Percentiles rank a stretch among this genome's conserved stretches.
Conservation (phyloP, 2,113 vertebrate genomes). For the Gnathonemus longibarbis region DNA sequence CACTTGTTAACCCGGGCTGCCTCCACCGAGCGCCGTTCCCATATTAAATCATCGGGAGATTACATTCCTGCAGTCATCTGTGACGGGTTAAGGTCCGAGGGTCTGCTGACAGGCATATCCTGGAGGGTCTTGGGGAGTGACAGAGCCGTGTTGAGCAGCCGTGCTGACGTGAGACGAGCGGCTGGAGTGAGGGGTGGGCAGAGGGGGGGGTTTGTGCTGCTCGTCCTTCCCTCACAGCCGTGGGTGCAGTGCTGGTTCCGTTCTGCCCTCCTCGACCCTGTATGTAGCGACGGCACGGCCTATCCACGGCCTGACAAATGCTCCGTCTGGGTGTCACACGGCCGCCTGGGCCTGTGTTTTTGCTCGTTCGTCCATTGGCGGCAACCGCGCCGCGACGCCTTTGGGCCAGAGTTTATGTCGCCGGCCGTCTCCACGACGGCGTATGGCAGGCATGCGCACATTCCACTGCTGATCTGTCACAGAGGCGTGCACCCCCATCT, state of each 20-base stretch:
- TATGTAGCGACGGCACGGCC: neutral
- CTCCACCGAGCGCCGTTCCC: neutral
- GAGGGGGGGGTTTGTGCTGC: neutral
- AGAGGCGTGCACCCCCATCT: neutral
- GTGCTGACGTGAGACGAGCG: neutral
- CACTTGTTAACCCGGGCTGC: slow-evolving; percentile 24
- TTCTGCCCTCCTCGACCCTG: neutral
- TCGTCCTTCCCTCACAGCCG: neutral
- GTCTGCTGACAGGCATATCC: neutral
- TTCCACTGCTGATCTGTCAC: neutral
- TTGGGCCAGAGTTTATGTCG: slow-evolving; percentile 17
- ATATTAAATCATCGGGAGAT: slow-evolving; percentile 20
- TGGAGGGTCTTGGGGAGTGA: neutral
- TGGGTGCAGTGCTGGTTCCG: neutral
- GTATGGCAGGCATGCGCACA: neutral
- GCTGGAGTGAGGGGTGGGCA: neutral
- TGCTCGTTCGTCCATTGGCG: neutral
- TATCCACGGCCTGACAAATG: neutral
- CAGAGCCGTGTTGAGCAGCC: neutral
- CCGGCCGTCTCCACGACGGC: neutral
- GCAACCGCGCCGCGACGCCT: neutral
- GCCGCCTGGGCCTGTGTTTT: neutral
- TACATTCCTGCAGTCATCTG: neutral
- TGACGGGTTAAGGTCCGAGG: neutral
- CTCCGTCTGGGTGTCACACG: neutral